Base-by-base conservation (phyloP, 53 echinoderm and acorn worm genomes). In the Crossaster papposus region DNA sequence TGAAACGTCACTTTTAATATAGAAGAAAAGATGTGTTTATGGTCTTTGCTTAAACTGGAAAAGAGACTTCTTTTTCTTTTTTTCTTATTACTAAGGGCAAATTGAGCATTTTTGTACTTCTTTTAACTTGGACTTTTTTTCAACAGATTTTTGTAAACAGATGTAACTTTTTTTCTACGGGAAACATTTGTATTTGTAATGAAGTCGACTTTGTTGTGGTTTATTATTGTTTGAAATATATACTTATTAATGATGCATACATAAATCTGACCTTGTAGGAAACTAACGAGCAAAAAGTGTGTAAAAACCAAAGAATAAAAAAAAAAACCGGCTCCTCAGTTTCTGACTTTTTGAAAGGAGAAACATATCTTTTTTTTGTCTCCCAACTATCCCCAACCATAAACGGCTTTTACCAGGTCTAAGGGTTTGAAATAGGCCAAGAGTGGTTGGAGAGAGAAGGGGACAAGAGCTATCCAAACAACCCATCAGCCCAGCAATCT, bases 381-480 rank as follows among this genome's bases (percentile, higher is more conserved):
- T 20, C 22, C 58, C 58, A 15, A 58, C 2, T 18, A 58, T 58
- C 12, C 17, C 2, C 58, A 58, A 58, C 58, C 22, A 58, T 58
- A 58, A 58, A 58, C 22, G 17, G 29, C 28, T 28, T 68, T 2
- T 5, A 3, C 9, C 68, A 26, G 68, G 10, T 68, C 28, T 26
- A 68, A 68, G 68, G 68, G 68, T 11, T 26, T 68, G 68, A 26
- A 23, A 68, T n/a, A 23, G 28, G 68, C n/a, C 68, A 68, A 28
- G 28, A 68, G 68, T 28, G 24, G 68, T 28, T 68, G 8, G 68
- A 6, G 28, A 68, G 28, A 68, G 28, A 6, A 68, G 1, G 4
- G 28, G 68, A 68, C 68, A 68, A 68, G 68, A 68, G 68, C 68
- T 26, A 11, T 26, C 68, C 68, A 68, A 68, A 68, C 28, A 68